These are phyloP conservation scores for Sminthurinus aureus DNA, from an alignment of 2,888 invertebrate genomes.

Conservation along the genomic window DNA sequence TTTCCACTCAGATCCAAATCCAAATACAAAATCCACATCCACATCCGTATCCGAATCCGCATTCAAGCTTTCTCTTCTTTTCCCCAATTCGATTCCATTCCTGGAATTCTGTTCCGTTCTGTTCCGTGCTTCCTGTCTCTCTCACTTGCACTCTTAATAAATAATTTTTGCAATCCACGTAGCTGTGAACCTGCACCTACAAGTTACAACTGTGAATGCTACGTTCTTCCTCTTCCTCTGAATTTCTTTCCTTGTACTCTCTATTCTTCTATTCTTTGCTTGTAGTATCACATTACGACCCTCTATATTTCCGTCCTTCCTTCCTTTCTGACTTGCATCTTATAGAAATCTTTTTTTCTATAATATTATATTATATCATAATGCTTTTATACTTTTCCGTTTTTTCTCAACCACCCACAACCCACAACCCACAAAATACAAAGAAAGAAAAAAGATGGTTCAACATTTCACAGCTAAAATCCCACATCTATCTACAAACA, in stretches of 20 bases:
- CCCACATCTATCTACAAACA: no score
- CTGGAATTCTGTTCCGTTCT: no score
- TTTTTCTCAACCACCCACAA: no score
- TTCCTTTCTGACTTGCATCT: neutral
- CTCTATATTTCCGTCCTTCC: neutral
- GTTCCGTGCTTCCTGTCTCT: neutral
- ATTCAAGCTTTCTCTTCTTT: neutral
- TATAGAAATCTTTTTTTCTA: no score
- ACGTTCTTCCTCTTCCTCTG: no score
- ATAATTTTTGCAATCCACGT: neutral
- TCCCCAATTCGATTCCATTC: neutral
- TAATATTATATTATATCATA: no score
- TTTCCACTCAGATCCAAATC: neutral
- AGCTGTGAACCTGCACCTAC: neutral
- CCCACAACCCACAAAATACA: no score
- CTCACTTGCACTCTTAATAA: neutral
- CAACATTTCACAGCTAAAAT: neutral
- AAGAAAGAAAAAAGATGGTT: neutral
- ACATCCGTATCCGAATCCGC: no score
- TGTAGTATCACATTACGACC: no score
- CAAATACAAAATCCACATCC: no score
- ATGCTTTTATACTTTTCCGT: no score
- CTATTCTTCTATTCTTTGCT: no score
- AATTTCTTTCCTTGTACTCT: neutral
- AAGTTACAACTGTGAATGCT: neutral